Base-by-base conservation (phyloP, 2,888 invertebrate species). In the Parelbella ahira region DNA sequence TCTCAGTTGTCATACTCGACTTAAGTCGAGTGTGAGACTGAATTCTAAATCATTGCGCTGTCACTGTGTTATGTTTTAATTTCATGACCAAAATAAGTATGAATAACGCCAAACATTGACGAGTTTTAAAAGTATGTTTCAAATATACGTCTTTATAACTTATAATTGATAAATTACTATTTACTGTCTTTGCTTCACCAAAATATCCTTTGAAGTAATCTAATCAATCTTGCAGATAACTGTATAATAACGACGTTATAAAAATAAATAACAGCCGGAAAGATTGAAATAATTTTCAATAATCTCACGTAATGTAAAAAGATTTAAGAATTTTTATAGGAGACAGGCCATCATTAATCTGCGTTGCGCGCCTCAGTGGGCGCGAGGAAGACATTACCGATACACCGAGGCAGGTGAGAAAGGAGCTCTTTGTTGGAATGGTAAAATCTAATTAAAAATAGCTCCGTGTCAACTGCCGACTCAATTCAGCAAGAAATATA, bases 261-360 rank as follows among this genome's bases (percentile, higher is more conserved):
- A 9, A 13, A 27, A 45, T 34, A 34, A 43, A 43, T 43, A 43
- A 48, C 32, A 18, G 24, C 21, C 10, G 18, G 10, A 37, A 21
- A 34, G 24, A 32, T 20, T 37, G 25, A 39, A 38, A 49, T 49
- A 46, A 44, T 45, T 48, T 44, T 45, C 24, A 45, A 49, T 44
- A 33, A 44, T 28, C 24, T 44, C 43, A 50, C 48, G 52, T 52
- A 47, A 44, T 36, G 32, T 43, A 55, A 54, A 58, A 50, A 50
- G 52, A 55, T 59, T 56, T 53, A 34, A 25, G 43, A 37, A 51
- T 53, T 50, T 53, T 54, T 46, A 43, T 38, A 42, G 44, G 18
- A 33, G 56, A 55, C 51, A 54, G 37, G 38, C 48, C 32, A 44
- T 27, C 50, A 55, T 57, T 50, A 51, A 55, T 55, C 50, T 51